A percentile compares a stretch with the other conserved stretches of the same genome.
Conservation (phyloP, 2,888 invertebrate species). For the Luperina nickerlii region DNA sequence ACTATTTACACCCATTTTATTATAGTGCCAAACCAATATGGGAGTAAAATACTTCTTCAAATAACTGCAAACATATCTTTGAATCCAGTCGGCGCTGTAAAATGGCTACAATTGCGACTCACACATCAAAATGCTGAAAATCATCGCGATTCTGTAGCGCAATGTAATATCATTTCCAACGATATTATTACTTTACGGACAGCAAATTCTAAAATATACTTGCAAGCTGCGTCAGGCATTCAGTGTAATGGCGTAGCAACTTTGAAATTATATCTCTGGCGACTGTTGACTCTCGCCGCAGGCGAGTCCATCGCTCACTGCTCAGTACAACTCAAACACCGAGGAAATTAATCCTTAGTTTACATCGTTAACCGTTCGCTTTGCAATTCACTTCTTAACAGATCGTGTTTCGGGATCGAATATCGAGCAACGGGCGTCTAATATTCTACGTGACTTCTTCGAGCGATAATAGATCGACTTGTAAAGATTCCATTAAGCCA, state of each 20-base stretch:
- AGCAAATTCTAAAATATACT: slow-evolving; percentile 70
- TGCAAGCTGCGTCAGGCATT: slow-evolving; percentile 68
- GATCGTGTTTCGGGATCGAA: slow-evolving; percentile 74
- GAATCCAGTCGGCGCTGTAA: slow-evolving; percentile 24
- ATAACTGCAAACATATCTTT: slow-evolving; percentile 50
- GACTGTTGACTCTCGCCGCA: slow-evolving; percentile 73
- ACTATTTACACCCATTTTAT: slow-evolving; percentile 26
- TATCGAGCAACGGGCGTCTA: slow-evolving; percentile 76
- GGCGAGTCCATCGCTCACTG: slow-evolving; percentile 78
- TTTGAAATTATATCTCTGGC: slow-evolving; percentile 77
- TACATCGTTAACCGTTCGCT: slow-evolving; percentile 77
- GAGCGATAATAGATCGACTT: slow-evolving; percentile 78
- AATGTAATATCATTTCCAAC: slow-evolving; percentile 68
- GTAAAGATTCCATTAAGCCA: slow-evolving; percentile 82
- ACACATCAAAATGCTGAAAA: slow-evolving; percentile 64
- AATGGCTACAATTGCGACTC: slow-evolving; percentile 52
- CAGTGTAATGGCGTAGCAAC: slow-evolving; percentile 74
- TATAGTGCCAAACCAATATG: slow-evolving; percentile 22
- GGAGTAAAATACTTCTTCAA: slow-evolving; percentile 37
- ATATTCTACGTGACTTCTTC: slow-evolving; percentile 88
- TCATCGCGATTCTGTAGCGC: slow-evolving; percentile 53
- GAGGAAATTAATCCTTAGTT: slow-evolving; percentile 80
- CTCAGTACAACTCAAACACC: slow-evolving; percentile 77
- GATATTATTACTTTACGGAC: slow-evolving; percentile 65
- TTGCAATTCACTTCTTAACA: slow-evolving; percentile 76